Percentiles rank a stretch among this genome's conserved stretches.
phyloP scores from a whole-genome alignment of 2,797 vertebrate species.

The Atherinosoma microstoma region DNA sequence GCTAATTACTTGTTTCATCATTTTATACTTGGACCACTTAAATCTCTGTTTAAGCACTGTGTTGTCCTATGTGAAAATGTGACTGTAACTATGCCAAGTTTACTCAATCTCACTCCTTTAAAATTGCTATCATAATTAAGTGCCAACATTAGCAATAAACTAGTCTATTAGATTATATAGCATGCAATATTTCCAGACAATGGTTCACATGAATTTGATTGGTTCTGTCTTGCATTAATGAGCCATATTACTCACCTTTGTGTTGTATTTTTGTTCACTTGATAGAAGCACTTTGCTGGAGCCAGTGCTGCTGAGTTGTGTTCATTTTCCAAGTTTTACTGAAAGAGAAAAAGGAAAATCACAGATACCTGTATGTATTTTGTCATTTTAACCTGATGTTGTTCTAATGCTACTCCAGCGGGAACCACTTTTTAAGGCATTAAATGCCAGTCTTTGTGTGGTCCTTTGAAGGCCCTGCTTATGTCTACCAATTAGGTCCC shows the following conservation, averaged over 20 bases:
- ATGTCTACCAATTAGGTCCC: slow-evolving; percentile 51
- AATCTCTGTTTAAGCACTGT: neutral
- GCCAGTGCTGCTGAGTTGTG: slow-evolving; percentile 2
- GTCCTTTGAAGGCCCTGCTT: slow-evolving; percentile 46
- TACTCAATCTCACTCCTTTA: neutral
- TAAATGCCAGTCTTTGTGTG: slow-evolving; percentile 54
- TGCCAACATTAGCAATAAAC: neutral
- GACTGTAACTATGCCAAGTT: neutral
- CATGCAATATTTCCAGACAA: neutral
- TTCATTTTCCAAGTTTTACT: slow-evolving; percentile 1
- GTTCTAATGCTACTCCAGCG: slow-evolving; percentile 15
- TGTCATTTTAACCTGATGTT: neutral
- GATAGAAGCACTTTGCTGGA: slow-evolving; percentile 44
- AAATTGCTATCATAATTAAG: neutral
- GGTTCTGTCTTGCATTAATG: neutral
- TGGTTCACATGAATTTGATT: neutral
- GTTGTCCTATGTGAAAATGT: neutral
- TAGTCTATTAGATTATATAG: neutral
- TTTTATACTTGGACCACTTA: neutral
- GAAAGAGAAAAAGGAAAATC: neutral
- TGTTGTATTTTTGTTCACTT: slow-evolving; percentile 40
- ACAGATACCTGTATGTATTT: too few relatives aligned
- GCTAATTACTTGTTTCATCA: neutral
- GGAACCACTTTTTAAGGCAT: slow-evolving; percentile 42
- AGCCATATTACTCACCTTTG: neutral